These are phyloP conservation scores for Mechanitis mazaeus DNA, from an alignment of 2,888 invertebrate species.

Conservation along the genomic window DNA sequence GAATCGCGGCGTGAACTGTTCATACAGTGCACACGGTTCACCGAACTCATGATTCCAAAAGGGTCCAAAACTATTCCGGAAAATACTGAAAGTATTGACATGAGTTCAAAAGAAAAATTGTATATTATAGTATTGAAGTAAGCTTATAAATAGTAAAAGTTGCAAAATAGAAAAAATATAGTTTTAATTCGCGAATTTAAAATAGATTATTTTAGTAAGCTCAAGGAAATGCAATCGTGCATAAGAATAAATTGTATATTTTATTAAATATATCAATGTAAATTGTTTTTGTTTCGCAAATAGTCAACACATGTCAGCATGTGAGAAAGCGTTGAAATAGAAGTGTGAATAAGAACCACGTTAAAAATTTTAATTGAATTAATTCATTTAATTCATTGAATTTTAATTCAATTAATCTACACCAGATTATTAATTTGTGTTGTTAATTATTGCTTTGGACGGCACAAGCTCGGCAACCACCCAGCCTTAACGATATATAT, in stretches of 20 bases:
- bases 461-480: slow-evolving; percentile 57
- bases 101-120: too few relatives aligned
- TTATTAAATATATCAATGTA: background rate
- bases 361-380: background rate
- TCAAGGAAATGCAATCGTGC: slow-evolving; percentile 27
- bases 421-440: slow-evolving; percentile 25
- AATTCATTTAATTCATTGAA: too few relatives aligned
- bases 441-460: slow-evolving; percentile 51
- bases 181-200: slow-evolving; percentile 18
- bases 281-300: background rate
- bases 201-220: slow-evolving; percentile 28
- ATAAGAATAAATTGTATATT: slow-evolving; percentile 10
- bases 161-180: slow-evolving; percentile 21
- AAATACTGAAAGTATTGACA: too few relatives aligned
- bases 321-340: slow-evolving; percentile 8
- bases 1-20: too few relatives aligned
- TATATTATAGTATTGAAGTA: background rate
- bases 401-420: background rate
- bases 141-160: slow-evolving; percentile 11
- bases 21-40: too few relatives aligned
- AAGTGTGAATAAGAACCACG: background rate
- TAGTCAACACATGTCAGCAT: background rate
- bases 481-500: slow-evolving; percentile 18
- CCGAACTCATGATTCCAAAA: too few relatives aligned
- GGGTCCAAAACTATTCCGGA: too few relatives aligned